Percentiles rank a stretch among this genome's conserved stretches.
These are phyloP conservation scores for Harmothoe impar DNA, from an alignment of 2,888 invertebrate genomes.

Conservation along the genomic window DNA sequence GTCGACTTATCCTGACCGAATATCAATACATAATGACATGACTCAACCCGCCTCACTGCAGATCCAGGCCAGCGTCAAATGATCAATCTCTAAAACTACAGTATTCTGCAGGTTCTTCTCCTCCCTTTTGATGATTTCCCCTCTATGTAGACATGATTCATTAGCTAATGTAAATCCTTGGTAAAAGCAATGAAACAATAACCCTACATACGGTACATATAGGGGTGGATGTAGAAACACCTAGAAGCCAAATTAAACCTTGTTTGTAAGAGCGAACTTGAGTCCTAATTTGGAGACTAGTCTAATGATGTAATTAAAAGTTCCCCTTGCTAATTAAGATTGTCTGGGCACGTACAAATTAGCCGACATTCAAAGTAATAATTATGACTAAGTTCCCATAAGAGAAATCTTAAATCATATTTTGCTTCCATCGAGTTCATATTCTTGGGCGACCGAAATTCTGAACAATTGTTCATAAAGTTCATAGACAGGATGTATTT, in stretches of 20 bases:
- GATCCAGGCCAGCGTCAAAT: background rate
- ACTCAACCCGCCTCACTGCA: background rate
- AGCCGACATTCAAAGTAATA: background rate
- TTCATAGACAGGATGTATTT: no score
- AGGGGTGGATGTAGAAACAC: background rate
- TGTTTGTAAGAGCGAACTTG: background rate
- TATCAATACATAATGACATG: constrained; percentile 13
- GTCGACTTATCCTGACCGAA: background rate
- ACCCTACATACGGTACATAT: background rate
- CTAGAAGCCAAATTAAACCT: background rate
- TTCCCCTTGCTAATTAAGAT: background rate
- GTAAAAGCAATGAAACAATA: background rate
- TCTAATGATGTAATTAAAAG: background rate
- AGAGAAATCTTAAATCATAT: background rate
- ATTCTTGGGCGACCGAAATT: no score
- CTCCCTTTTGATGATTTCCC: background rate
- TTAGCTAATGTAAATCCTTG: background rate
- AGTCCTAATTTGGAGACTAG: background rate
- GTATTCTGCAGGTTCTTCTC: no score
- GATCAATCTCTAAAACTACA: background rate
- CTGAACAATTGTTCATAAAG: no score
- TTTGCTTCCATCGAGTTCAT: no score
- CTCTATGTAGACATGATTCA: background rate
- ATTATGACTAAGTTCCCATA: background rate
- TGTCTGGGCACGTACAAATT: background rate